A percentile compares a stretch with the other conserved stretches of the same genome.
These are phyloP conservation scores for Argyrosomus regius DNA, from an alignment of 2,797 vertebrate species.

Conservation along the genomic window DNA sequence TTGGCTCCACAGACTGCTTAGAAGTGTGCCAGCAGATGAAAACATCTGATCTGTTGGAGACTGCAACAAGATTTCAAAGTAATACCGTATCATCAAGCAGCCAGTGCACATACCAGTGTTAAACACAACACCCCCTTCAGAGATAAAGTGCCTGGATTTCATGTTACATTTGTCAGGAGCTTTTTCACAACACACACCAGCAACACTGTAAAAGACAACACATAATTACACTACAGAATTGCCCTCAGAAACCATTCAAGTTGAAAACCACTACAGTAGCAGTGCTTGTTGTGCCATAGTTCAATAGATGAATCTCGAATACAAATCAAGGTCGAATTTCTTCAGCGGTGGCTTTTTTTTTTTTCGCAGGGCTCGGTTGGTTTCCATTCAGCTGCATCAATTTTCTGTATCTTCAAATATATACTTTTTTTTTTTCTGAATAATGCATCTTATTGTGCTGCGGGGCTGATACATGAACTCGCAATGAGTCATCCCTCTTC, in stretches of 20 bases:
- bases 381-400: neutral
- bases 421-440: neutral
- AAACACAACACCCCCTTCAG: neutral
- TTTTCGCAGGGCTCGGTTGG: neutral
- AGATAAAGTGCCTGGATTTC: constrained; percentile 3
- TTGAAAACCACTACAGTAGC: neutral
- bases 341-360: neutral
- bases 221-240: neutral
- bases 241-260: constrained; percentile 5
- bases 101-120: neutral
- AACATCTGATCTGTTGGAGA: too few species aligned
- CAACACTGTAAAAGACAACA: neutral
- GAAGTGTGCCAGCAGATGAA: too few species aligned
- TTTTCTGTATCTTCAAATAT: neutral
- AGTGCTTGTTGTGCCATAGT: neutral
- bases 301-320: neutral
- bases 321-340: constrained; percentile 19
- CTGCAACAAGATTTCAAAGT: too few species aligned
- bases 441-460: neutral
- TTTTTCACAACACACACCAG: neutral
- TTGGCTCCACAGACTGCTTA: too few species aligned
- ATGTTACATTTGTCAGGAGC: neutral
- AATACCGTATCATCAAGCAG: neutral
- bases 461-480: neutral
- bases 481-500: neutral